Base-by-base conservation (phyloP, 1,140 invertebrate genomes). In the Zaprionus capensis region DNA sequence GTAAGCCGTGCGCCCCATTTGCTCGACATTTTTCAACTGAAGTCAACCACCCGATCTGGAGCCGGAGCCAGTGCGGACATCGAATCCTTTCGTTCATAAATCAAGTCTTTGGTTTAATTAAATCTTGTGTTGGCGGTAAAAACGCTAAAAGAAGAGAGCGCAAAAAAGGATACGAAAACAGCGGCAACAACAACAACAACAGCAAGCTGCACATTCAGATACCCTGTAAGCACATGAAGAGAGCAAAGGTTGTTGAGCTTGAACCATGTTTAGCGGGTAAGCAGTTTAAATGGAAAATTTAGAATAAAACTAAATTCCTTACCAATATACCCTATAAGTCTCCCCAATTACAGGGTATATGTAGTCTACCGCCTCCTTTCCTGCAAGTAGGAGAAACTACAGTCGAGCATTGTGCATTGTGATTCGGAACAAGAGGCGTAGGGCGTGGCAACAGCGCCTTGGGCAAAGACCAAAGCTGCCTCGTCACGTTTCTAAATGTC, bases 91-190 rank as follows among this genome's bases (percentile, higher is more conserved):
- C 91, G 87, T 90, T 92, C 91, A 92, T 92, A 92, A 92, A 92
- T 92, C 91, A 92, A 92, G 91, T 92, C 91, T 91, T 92, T 91
- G 91, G 91, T 92, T 92, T 92, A 92, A 92, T 92, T 92, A 92
- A 92, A 92, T 92, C 91, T 92, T 92, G 91, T 91, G 91, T 91
- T 92, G 91, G 91, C 91, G 86, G 91, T 91, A 92, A 92, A 92
- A 92, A 83, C 78, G 82, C 88, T 76, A 76, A 78, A 78, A 84
- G 72, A 82, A 81, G 34, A 70, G 41, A 46, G 7, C n/a, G 41
- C 34, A 67, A 58, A 57, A 73, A 71, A 69, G 63, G 26, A 34
- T 2, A 49, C 36, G 44, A 44, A 31, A 15, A 22, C 34, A 22
- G 22, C 11, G 36, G 44, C 20, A 31, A 46, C 17, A 56, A 62